Conservation (phyloP, 1,140 invertebrate species). For the Formica exsecta region DNA sequence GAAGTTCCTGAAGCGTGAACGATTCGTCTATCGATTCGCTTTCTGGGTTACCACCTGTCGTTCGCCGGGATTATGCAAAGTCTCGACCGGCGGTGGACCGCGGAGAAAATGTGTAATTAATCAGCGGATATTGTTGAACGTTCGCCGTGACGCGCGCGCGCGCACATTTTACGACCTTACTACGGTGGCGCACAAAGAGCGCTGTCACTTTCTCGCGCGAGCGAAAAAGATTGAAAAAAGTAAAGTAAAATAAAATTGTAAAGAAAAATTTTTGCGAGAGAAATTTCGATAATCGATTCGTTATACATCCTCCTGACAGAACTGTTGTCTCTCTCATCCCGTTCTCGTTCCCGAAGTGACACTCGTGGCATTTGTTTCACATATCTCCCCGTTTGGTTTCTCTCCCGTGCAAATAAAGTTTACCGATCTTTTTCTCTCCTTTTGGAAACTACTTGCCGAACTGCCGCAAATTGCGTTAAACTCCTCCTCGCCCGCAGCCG, state of each 20-base stretch:
- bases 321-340: background rate
- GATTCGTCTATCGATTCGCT: slow-evolving; percentile 55
- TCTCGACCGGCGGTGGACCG: slow-evolving; percentile 43
- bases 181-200: slow-evolving; percentile 56
- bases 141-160: slow-evolving; percentile 26
- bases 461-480: slow-evolving; percentile 55
- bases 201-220: slow-evolving; percentile 63
- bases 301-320: background rate
- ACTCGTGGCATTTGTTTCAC: slow-evolving; percentile 46
- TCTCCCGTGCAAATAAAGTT: slow-evolving; percentile 46
- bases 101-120: slow-evolving; percentile 70
- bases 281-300: background rate
- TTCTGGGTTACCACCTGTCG: slow-evolving; percentile 65
- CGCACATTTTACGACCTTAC: slow-evolving; percentile 59
- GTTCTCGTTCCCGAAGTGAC: slow-evolving; percentile 20
- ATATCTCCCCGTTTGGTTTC: background rate
- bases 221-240: background rate
- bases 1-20: slow-evolving; percentile 51
- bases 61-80: slow-evolving; percentile 64
- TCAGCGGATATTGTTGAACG: slow-evolving; percentile 57
- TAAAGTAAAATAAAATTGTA: background rate
- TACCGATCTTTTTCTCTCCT: background rate
- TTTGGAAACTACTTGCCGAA: slow-evolving; percentile 43
- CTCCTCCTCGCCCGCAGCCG: slow-evolving; percentile 4
- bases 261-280: background rate